These are phyloP conservation scores for Benitochromis conjunctus DNA, from an alignment of 2,113 vertebrate genomes.

Conservation along the genomic window DNA sequence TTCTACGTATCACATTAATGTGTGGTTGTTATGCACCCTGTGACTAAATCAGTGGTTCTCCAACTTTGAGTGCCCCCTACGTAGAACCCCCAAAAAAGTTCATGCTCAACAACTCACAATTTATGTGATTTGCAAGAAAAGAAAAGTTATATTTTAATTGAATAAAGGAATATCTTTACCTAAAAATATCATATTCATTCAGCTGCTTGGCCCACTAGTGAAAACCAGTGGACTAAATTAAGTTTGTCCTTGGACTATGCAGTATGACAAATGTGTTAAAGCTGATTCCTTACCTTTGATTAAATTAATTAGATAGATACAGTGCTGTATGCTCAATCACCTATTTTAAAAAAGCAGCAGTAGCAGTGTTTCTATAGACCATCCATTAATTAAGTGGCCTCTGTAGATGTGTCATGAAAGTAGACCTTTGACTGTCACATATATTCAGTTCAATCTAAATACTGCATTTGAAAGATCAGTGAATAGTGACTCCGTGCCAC, in stretches of 20 bases:
- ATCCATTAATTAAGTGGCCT: constrained; percentile 15
- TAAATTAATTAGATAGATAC: not conserved
- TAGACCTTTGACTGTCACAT: not conserved
- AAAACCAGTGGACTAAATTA: not conserved
- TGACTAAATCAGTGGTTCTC: not conserved
- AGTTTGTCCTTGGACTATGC: not conserved
- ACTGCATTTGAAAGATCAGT: not conserved
- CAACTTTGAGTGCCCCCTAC: not conserved
- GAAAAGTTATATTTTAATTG: not conserved
- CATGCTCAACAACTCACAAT: not conserved
- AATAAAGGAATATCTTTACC: not conserved
- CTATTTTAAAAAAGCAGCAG: not conserved
- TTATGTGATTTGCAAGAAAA: not conserved
- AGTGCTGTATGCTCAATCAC: not conserved
- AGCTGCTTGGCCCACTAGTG: not conserved
- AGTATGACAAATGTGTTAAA: not conserved
- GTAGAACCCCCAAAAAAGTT: not conserved
- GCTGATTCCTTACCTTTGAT: not conserved
- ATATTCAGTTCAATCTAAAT: not conserved
- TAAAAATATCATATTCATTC: not conserved
- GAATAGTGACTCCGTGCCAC: not conserved
- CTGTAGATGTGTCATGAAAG: not conserved
- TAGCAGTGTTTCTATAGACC: not conserved
- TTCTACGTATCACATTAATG: not conserved
- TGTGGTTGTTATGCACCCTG: not conserved